Evolutionary conservation across 2,797 vertebrate genomes (phyloP), one percentile per base, ranked within the genome.

Genomic region (Hydrophis major): DNA sequence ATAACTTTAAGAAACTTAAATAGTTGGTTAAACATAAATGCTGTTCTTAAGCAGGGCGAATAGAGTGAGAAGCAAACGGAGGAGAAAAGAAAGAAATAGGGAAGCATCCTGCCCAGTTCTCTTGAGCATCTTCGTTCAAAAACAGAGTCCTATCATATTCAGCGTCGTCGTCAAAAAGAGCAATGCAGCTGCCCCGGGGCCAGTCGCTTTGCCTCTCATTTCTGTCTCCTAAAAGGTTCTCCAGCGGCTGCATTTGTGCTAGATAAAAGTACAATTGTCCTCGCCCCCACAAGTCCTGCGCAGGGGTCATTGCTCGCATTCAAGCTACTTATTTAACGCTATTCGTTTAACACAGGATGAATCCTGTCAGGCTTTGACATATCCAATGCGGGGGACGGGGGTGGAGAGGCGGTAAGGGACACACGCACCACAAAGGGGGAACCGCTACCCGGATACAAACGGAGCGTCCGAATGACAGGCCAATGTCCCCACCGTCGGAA

Each of bases 261-360:
- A 93, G 25, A 93, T 18, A 37, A 93, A 96, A 97, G 94, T 92
- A 88, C 28, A 94, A 94, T 94, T 96, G 95, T 95, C 88, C 89
- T 88, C 20, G 11, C 28, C 92, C 87, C 86, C 92, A 28, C 25
- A n/a, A 50, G 61, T 90, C 93, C 61, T 0, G 27, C 53, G 88
- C 55, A 37, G 59, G 90, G 93, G 87, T 92, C 87, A 69, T 42
- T 12, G 20, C 27, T 69, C 7, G 63, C 37, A 56, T 91, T 13
- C 8, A 2, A 89, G 87, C 28, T 83, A 61, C 50, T 47, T 14
- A 87, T 42, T 88, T 78, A 66, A 78, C 55, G 90, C 61, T 53
- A 28, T 50, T 78, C 27, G 5, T 27, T 90, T 69, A 1, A 60
- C n/a, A 42, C 92, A 22, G 6, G 88, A 88, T 91, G 56, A 87